Base-by-base conservation (phyloP, 1,140 invertebrate species). In the Probaryconus sp. region DNA sequence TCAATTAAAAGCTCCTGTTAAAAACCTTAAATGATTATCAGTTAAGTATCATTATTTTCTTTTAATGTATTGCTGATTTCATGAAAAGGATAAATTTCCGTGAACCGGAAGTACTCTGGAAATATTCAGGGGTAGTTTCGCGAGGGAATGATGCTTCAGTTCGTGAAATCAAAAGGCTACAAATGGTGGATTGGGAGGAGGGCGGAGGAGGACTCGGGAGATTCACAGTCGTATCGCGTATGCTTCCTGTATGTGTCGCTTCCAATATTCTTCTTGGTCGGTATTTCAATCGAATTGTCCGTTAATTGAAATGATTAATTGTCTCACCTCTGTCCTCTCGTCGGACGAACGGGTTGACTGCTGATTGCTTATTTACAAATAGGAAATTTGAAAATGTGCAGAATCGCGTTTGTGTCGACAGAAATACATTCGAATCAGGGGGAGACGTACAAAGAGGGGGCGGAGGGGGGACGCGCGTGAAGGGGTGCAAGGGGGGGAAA, bases 351-450 rank as follows among this genome's bases (percentile, higher is more conserved):
- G 56, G 53, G 31, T 61, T 33, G 42, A 67, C 43, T 45, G 77
- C 78, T 87, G 85, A 87, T 88, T 88, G 86, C 85, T 88, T 88
- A 87, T 88, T 88, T 87, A 86, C 86, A 88, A 88, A 88, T 87
- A 88, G 85, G 86, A 87, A 88, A 88, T 88, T 86, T 83, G 86
- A 88, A 87, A 88, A 87, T 86, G 85, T 81, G 80, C 81, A 74
- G 72, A 76, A 71, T 77, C 43, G 61, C 45, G 65, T 38, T n/a
- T 33, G 16, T 33, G 38, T 37, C 35, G 35, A 37, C 37, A 45
- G 38, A 14, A 21, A 56, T 20, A 13, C 45, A 14, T 26, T 16
- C 6, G n/a, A 17, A 47, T 9, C 21, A 24, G 21, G 51, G 28
- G 24, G 35, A 37, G 38, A 28, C 7, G 7, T 24, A 3, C 4